Conservation (phyloP, 2,888 invertebrate species). For the Clanis bilineata region DNA sequence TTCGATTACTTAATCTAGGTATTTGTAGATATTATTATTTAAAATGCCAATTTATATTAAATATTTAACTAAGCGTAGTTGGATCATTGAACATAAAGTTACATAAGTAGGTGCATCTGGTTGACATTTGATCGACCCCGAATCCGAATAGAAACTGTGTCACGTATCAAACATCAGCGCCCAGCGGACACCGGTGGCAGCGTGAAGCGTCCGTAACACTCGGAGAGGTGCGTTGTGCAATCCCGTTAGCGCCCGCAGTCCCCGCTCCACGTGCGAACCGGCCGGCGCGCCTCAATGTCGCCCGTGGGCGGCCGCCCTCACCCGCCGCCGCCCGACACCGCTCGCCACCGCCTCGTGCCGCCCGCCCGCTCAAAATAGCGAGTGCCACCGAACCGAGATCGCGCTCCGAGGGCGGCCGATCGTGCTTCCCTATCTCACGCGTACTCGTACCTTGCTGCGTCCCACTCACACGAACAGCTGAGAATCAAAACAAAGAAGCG, state of each 20-base stretch:
- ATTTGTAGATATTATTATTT: too few relatives aligned
- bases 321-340: constrained; percentile 24
- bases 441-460: constrained; percentile 42
- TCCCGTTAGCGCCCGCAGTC: constrained; percentile 71
- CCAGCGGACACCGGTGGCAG: constrained; percentile 55
- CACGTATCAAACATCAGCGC: constrained; percentile 74
- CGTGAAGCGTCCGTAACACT: constrained; percentile 39
- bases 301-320: constrained; percentile 68
- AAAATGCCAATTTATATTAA: constrained; percentile 26
- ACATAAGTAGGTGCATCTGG: constrained; percentile 80
- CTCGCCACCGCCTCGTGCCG: constrained; percentile 34
- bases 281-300: constrained; percentile 79
- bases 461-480: constrained; percentile 75
- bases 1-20: too few relatives aligned
- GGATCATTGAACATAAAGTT: constrained; percentile 64
- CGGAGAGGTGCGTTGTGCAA: constrained; percentile 74
- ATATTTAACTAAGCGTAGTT: constrained; percentile 51
- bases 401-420: constrained; percentile 50
- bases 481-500: constrained; percentile 82
- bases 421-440: constrained; percentile 48
- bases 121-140: constrained; percentile 82
- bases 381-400: constrained; percentile 50
- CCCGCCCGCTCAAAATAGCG: constrained; percentile 64
- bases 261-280: constrained; percentile 74
- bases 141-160: constrained; percentile 82